phyloP scores from a whole-genome alignment of 2,797 vertebrate species.

The Nannoperca obscura region DNA sequence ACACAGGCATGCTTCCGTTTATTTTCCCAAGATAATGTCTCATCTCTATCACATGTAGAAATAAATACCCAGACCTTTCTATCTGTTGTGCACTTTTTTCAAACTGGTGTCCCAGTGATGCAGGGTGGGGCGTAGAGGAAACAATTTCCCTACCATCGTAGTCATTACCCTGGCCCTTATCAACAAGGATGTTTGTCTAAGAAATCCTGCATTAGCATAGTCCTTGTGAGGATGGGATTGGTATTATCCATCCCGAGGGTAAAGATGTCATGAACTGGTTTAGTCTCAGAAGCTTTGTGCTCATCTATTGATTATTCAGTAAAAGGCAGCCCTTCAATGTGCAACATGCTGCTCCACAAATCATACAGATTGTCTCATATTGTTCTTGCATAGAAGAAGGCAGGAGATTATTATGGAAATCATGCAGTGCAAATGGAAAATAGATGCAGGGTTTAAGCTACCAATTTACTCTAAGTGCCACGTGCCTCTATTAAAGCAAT shows the following conservation, averaged over 20 bases:
- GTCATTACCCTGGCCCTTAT: slow-evolving; percentile 75
- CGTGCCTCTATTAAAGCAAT: slow-evolving; percentile 10
- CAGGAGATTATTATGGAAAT: slow-evolving; percentile 32
- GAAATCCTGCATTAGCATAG: slow-evolving; percentile 41
- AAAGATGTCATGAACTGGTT: slow-evolving; percentile 22
- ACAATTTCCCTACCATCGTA: slow-evolving; percentile 74
- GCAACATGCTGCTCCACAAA: slow-evolving; percentile 2
- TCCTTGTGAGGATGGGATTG: slow-evolving; percentile 29
- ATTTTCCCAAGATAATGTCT: slow-evolving; percentile 61
- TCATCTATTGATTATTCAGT: slow-evolving; percentile 12
- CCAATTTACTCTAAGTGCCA: slow-evolving; percentile 35
- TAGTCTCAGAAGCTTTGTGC: neutral
- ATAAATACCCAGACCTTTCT: slow-evolving; percentile 52
- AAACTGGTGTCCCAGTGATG: slow-evolving; percentile 46
- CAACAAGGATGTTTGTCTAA: slow-evolving; percentile 73
- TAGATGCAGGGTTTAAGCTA: slow-evolving; percentile 21
- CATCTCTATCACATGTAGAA: slow-evolving; percentile 53
- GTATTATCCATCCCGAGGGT: neutral
- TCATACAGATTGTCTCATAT: slow-evolving; percentile 26
- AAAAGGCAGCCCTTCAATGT: neutral
- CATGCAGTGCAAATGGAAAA: slow-evolving; percentile 39
- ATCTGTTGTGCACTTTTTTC: slow-evolving; percentile 25
- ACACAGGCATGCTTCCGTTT: slow-evolving; percentile 51
- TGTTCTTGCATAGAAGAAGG: slow-evolving; percentile 17
- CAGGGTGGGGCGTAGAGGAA: slow-evolving; percentile 62